Conservation (phyloP, 23 tunicate species). For the Diplosoma virens region DNA sequence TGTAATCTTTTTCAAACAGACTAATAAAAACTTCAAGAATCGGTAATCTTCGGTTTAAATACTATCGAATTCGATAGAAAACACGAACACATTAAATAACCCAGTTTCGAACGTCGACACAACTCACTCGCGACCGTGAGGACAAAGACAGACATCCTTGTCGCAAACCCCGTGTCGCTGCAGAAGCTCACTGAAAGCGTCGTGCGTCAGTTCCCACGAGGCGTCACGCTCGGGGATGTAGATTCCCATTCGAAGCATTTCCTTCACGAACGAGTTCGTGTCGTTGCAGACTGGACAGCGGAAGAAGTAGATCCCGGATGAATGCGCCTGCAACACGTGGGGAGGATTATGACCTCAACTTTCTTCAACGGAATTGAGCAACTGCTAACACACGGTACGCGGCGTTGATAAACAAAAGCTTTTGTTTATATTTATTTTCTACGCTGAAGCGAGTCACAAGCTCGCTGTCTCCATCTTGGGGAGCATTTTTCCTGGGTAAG, state of each 20-base stretch:
- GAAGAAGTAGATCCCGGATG: constrained; percentile 67
- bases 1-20: no score
- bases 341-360: no score
- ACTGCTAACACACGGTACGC: no score
- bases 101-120: not conserved
- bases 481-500: no score
- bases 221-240: constrained; percentile 88
- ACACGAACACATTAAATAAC: not conserved
- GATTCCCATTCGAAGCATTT: constrained; percentile 81
- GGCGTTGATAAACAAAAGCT: no score
- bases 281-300: constrained; percentile 94
- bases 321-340: constrained; percentile 53
- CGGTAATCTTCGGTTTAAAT: no score
- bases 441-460: no score
- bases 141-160: constrained; percentile 44
- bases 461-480: no score
- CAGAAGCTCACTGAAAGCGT: constrained; percentile 63
- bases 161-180: constrained; percentile 63
- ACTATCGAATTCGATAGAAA: not conserved
- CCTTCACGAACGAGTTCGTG: constrained; percentile 21
- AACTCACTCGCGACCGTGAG: constrained; percentile 70
- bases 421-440: no score
- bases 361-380: no score
- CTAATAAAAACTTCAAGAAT: no score
- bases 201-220: constrained; percentile 80